Evolutionary conservation across 2,888 invertebrate genomes (phyloP), one percentile per base, ranked within the genome.

Genomic region (Gastracanthus pulcherrimus): DNA sequence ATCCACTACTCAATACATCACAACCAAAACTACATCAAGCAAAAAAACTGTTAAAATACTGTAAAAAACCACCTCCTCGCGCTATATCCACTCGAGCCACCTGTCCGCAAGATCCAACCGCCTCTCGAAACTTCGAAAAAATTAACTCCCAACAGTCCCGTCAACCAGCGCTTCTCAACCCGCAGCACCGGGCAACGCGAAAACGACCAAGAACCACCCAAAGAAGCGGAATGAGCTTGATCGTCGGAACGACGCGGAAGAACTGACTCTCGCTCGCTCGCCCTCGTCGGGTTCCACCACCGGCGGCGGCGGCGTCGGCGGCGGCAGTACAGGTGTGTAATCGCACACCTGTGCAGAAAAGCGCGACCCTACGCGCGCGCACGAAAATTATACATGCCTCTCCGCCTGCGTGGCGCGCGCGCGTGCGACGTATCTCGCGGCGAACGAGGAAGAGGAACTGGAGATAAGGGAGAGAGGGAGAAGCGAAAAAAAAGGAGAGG

Each of bases 331-430:
- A 80, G 76, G 70, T 80, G 80, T 58, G 78, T 64, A 80, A 71
- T 72, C 60, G 45, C 78, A 71, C 78, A 78, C 70, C 80, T 76
- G 76, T 72, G 76, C 72, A 60, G 81, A 81, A 81, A 76, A 81
- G 81, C 72, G 58, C 71, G 66, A 41, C 62, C 34, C 26, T 41
- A 0, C 36, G 2, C 13, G n/a, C 16, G 16, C 16, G 13, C 41
- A 31, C 69, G 70, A 81, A 81, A 81, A 72, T 67, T 81, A 76
- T 45, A 72, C 23, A 19, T 9, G 13, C 9, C 48, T 5, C 26
- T 41, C 23, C 5, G 13, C 13, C 31, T 38, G 29, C 55, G n/a
- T 48, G 16, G 38, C 2, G 29, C 11, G 48, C 38, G n/a, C 26
- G 29, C 38, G 60, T 51, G 76, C 71, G 80, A 55, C 80, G 79